Conservation (phyloP, 2,113 vertebrate species). For the Leucopsar rothschildi region DNA sequence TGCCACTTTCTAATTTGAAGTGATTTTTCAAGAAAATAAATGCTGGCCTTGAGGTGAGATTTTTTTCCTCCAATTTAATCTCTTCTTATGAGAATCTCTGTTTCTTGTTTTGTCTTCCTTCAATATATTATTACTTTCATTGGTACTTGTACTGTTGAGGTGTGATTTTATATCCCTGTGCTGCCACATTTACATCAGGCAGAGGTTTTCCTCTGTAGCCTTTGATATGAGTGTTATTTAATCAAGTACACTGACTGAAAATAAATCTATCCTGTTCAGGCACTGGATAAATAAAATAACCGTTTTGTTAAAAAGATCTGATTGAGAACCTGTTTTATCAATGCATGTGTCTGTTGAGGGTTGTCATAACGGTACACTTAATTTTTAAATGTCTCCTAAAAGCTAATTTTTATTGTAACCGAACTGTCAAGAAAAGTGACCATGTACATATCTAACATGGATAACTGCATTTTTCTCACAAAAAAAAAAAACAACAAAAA, state of each 20-base stretch:
- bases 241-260: neutral
- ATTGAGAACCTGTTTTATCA: neutral
- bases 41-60: accelerated
- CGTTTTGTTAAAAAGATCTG: neutral
- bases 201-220: neutral
- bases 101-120: neutral
- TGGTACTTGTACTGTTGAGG: neutral
- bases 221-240: neutral
- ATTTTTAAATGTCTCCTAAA: neutral
- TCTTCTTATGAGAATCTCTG: neutral
- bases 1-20: neutral
- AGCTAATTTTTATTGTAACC: neutral
- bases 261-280: neutral
- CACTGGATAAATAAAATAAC: neutral
- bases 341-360: neutral
- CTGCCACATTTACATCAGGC: neutral
- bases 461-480: neutral
- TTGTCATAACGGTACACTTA: neutral
- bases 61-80: neutral
- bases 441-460: neutral
- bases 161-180: neutral
- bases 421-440: neutral
- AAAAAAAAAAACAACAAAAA: accelerated
- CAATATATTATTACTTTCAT: neutral
- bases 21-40: neutral